A percentile compares a stretch with the other conserved stretches of the same genome.
These are phyloP conservation scores for Leptosomus discolor DNA, from an alignment of 2,113 vertebrate genomes.

Conservation along the genomic window DNA sequence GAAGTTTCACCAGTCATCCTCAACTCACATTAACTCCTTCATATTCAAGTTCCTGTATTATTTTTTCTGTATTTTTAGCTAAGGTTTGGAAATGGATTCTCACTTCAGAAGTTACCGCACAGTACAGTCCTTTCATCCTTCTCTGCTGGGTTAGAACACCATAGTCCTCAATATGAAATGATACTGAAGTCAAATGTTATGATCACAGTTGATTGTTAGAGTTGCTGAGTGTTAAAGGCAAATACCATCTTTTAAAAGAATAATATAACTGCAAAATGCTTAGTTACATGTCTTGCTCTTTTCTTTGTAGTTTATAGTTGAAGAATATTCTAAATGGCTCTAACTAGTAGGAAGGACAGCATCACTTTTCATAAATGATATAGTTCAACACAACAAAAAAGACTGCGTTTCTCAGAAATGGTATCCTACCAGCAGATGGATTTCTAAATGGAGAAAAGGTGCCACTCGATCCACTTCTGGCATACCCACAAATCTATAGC, in stretches of 20 bases:
- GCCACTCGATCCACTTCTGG: neutral
- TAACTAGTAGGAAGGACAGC: neutral
- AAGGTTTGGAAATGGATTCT: neutral
- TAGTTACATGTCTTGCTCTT: neutral
- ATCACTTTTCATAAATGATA: neutral
- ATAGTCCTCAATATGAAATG: neutral
- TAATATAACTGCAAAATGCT: neutral
- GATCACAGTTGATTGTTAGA: neutral
- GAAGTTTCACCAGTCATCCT: neutral
- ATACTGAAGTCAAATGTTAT: neutral
- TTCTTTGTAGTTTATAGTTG: neutral
- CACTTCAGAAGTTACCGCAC: neutral
- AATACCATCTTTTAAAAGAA: conserved; percentile 30
- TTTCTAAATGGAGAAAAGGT: neutral
- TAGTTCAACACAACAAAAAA: neutral
- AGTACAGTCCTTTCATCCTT: neutral
- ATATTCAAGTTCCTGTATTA: neutral
- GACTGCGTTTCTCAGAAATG: neutral
- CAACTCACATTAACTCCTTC: conserved; percentile 3
- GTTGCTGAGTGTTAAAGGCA: neutral
- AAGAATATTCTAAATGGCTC: neutral
- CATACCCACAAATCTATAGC: neutral
- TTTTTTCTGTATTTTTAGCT: neutral
- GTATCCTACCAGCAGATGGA: accelerated
- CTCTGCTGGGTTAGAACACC: neutral